Evolutionary conservation across 2,888 invertebrate genomes (phyloP).

Genomic region (Bombyx huttoni): DNA sequence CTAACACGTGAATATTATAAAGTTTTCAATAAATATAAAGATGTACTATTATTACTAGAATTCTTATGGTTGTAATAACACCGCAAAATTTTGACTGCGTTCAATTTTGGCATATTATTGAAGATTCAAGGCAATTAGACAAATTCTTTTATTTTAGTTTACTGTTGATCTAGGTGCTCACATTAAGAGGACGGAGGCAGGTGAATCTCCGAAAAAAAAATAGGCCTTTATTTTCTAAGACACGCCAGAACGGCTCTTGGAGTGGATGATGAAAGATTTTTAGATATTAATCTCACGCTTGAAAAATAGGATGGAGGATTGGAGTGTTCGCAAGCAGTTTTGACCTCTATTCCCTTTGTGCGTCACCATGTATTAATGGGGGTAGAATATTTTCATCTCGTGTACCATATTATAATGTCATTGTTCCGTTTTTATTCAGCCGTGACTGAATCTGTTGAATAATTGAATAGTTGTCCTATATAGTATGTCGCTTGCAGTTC

Average conservation of each 20-base stretch:
- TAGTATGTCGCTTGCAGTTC: neutral
- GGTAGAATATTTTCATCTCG: neutral
- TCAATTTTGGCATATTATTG: too few species aligned
- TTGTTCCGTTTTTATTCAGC: neutral
- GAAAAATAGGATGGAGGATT: neutral
- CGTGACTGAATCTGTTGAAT: neutral
- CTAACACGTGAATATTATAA: too few species aligned
- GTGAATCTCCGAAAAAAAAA: neutral
- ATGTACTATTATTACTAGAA: too few species aligned
- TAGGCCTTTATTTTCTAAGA: neutral
- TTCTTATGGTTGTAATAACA: too few species aligned
- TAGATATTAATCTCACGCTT: slow-evolving; percentile 1
- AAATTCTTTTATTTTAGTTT: too few species aligned
- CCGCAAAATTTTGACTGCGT: too few species aligned
- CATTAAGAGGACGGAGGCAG: neutral
- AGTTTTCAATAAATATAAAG: too few species aligned
- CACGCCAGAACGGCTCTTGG: neutral
- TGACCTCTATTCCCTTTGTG: neutral
- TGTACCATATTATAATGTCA: neutral
- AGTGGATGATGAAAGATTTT: slow-evolving; percentile 2
- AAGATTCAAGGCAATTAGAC: too few species aligned
- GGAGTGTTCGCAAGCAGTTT: neutral
- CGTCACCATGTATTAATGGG: neutral
- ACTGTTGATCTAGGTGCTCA: neutral
- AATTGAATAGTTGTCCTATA: neutral